phyloP scores from a whole-genome alignment of 1,140 invertebrate species.

The Calycopis cecrops region DNA sequence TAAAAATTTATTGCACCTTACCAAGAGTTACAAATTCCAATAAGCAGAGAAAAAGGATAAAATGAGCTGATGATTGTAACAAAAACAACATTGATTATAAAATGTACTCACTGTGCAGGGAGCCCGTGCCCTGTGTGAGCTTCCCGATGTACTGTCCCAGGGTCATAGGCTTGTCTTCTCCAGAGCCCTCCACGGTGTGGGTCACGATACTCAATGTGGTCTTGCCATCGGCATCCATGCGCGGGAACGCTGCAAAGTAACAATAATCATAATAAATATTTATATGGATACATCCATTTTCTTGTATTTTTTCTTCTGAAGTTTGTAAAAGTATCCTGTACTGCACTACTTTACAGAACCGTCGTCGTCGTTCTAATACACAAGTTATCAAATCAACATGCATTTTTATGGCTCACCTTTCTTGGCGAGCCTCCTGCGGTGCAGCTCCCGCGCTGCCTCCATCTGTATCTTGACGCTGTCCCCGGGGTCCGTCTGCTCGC shows the following conservation, averaged over 20 bases:
- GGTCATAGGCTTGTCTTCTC: conserved; percentile 86
- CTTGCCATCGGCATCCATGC: conserved; percentile 67
- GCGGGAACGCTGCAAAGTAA: conserved; percentile 43
- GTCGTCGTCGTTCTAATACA: no score
- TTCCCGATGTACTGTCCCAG: conserved; percentile 90
- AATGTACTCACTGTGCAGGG: conserved; percentile 68
- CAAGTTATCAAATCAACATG: no score
- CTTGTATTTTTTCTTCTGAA: no score
- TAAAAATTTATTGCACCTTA: no score
- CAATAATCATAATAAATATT: not conserved
- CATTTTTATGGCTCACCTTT: conserved; percentile 53
- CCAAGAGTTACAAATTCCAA: no score
- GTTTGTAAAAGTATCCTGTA: no score
- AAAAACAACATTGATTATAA: no score
- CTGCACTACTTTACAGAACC: no score
- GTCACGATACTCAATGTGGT: conserved; percentile 93
- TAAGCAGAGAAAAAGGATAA: no score
- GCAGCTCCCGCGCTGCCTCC: conserved; percentile 65
- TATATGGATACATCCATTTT: no score
- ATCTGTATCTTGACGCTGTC: conserved; percentile 70
- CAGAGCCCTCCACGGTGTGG: conserved; percentile 82
- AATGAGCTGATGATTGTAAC: no score
- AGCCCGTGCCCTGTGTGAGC: conserved; percentile 85
- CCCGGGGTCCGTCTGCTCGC: conserved; percentile 44
- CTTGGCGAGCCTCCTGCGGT: conserved; percentile 59